phyloP scores from a whole-genome alignment of 2,113 vertebrate genomes.

The Cavia porcellus region DNA sequence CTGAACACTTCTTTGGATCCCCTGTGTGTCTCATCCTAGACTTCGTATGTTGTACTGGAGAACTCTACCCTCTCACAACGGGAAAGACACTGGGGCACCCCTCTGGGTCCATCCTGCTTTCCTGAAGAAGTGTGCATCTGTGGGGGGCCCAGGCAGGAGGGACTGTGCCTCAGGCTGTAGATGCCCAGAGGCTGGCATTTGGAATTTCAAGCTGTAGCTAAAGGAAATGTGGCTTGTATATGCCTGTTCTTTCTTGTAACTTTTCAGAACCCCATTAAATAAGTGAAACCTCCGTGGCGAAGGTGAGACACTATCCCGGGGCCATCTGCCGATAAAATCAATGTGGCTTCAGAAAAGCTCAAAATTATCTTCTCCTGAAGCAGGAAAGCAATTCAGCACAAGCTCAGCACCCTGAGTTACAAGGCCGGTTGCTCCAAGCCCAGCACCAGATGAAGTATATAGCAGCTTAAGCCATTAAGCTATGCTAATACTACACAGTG shows the following conservation, averaged over 20 bases:
- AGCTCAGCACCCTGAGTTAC: background rate
- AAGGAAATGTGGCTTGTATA: background rate
- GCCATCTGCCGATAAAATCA: conserved; percentile 66
- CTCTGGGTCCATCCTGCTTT: background rate
- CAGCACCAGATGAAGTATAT: background rate
- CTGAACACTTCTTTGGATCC: background rate
- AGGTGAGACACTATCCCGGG: conserved; percentile 65
- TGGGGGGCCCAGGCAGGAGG: background rate
- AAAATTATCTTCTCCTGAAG: conserved; percentile 36
- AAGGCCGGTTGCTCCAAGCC: background rate
- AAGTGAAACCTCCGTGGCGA: conserved; percentile 33
- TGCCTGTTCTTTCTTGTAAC: conserved; percentile 53
- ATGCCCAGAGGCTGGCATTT: background rate
- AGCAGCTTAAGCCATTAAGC: background rate
- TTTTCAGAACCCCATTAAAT: conserved; percentile 51
- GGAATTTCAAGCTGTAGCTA: background rate
- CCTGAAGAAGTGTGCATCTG: background rate
- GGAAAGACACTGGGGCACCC: background rate
- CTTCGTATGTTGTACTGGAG: background rate
- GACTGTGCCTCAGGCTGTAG: background rate
- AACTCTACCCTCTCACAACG: background rate
- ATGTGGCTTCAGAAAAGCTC: conserved; percentile 42
- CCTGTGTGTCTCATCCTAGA: background rate
- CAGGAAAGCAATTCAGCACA: conserved; percentile 50
- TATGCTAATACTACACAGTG: background rate